Evolutionary conservation across 2,888 invertebrate species (phyloP), one percentile per base, ranked within the genome.

Genomic region (Oscheius sp.): DNA sequence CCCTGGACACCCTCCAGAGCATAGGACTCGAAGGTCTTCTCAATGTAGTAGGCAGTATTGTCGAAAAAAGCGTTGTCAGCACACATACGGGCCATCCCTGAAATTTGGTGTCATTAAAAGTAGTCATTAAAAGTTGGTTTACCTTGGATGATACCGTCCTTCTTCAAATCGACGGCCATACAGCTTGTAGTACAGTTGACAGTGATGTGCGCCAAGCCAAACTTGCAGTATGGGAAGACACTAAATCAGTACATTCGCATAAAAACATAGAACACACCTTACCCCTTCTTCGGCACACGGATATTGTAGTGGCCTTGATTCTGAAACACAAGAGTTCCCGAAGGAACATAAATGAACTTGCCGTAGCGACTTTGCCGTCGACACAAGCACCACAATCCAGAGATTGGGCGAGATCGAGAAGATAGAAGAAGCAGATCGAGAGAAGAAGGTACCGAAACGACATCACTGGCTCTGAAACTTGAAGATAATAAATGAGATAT

Each of bases 341-440:
- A 9, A 11, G 9, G 35, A 9, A 13, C 11, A 29, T 13, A 55
- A 55, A 1, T 5, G 7, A 21, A 55, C 53, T 68, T 55, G 55
- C 68, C 10, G 51, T 21, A n/a, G 53, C 53, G n/a, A 68, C 42
- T 35, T 68, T 68, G 7, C 37, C 37, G 53, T 68, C 68, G 13
- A 68, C 68, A 35, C 68, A 68, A 13, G 68, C 55, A 55, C 33
- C 68, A 68, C 68, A 68, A 4, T 37, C n/a, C 9, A 53, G 21
- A 47, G 58, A n/a, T 9, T 42, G n/a, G 32, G 63, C 13, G 63
- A 63, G 1, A 13, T 13, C 7, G 7, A 32, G 1, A 48, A 47
- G 48, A 7, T 5, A 37, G n/a, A n/a, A 63, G 47, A 32, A 21
- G 10, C 48, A 65, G 48, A 60, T 11, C 60, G 35, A 35, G 2